These are phyloP conservation scores for Sebastes hopkinsi DNA, from an alignment of 2,797 vertebrate species.

Conservation along the genomic window DNA sequence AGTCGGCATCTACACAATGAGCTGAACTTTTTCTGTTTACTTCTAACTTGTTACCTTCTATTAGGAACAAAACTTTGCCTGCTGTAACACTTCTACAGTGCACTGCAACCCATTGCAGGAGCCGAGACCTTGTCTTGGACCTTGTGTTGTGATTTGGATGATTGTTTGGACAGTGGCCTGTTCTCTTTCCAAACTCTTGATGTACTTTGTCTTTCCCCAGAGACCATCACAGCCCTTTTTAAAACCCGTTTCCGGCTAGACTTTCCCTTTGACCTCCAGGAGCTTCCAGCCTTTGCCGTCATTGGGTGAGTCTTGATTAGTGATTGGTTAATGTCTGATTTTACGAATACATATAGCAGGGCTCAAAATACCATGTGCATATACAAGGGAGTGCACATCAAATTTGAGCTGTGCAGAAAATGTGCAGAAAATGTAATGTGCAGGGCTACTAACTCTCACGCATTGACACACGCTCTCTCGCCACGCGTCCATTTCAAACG, in stretches of 20 bases:
- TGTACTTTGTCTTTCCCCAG: conserved; percentile 65
- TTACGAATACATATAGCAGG: not conserved
- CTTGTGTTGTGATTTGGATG: not conserved
- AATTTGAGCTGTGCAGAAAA: not conserved
- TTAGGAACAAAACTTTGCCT: not conserved
- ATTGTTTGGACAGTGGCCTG: not conserved
- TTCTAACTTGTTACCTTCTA: not conserved
- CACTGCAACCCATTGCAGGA: too few species aligned
- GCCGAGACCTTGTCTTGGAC: not conserved
- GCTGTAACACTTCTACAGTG: not conserved
- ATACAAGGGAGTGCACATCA: not conserved
- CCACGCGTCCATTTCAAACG: too few species aligned
- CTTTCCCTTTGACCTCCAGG: conserved; percentile 97
- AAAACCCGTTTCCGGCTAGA: conserved; percentile 96
- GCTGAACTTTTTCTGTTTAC: not conserved
- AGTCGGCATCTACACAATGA: not conserved
- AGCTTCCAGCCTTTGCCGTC: conserved; percentile 95
- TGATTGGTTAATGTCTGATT: not conserved
- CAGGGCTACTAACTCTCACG: too few species aligned
- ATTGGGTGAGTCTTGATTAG: conserved; percentile 87
- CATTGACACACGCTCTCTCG: too few species aligned
- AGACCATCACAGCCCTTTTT: conserved; percentile 97
- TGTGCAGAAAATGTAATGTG: not conserved
- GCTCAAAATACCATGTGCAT: not conserved
- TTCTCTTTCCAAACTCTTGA: not conserved